Base-by-base conservation (phyloP, 2,113 vertebrate species). In the Sapajus apella region DNA sequence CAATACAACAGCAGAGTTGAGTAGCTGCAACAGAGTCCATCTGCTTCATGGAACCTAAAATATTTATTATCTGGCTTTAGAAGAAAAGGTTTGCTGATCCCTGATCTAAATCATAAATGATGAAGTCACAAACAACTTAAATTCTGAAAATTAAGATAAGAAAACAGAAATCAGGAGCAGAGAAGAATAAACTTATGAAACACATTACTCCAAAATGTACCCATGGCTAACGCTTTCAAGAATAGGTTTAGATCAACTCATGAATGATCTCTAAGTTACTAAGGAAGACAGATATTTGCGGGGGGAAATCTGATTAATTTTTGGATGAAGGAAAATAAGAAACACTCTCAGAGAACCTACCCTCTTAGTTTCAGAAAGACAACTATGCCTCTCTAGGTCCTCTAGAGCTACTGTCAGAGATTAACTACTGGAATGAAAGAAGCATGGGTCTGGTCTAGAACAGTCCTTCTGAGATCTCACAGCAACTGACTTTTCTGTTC, bases 61-160 rank as follows among this genome's bases (percentile, higher is more conserved):
- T 75, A 92, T 58, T 73, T 72, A 92, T 75, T 68, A 10, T 37
- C 43, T 37, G 72, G 47, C 40, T 40, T 91, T 85, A 25, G 43
- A 13, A 79, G 47, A 87, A 47, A n/a, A 95, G 35, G 87, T 84
- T 47, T 86, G 43, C 61, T 55, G 23, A 94, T 61, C 55, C 35
- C 79, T 50, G 30, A 75, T 68, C 75, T 87, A 87, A 94, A 75
- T 79, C 3, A 79, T 77, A 77, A 77, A 47, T 77, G 43, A 95
- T 4, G 43, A 97, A 89, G 83, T 58, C 32, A 83, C 20, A 92
- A 87, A 76, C 7, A 10, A 90, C 21, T 89, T 68, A 89, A 52
- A 83, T 20, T 61, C 66, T 83, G 25, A 40, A 97, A 95, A 94
- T 89, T 47, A 93, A 94, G 88, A 84, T 27, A 43, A 90, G 30